A percentile compares a stretch with the other conserved stretches of the same genome.
Conservation (phyloP, 2,888 invertebrate genomes). For the Amphipyra berbera region DNA sequence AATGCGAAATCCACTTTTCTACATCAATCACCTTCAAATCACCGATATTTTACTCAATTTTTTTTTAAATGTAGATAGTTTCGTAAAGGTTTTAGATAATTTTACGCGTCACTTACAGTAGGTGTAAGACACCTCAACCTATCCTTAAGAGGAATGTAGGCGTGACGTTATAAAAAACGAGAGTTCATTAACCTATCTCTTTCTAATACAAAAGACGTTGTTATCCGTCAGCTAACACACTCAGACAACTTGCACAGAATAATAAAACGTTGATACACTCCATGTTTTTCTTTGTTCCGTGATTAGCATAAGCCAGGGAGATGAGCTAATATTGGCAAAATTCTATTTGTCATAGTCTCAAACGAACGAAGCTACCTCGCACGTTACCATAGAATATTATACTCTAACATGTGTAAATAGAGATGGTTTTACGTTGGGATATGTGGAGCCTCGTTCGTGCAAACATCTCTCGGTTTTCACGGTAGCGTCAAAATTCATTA, state of each 20-base stretch:
- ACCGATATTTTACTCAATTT: no score
- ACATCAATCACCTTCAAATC: no score
- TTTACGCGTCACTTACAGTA: no score
- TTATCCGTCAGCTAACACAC: not conserved
- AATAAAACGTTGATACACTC: constrained; percentile 7
- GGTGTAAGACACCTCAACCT: no score
- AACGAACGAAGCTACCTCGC: constrained; percentile 5
- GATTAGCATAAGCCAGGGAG: constrained; percentile 34
- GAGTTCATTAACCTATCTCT: constrained; percentile 54
- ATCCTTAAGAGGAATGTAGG: no score
- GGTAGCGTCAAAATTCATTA: constrained; percentile 62
- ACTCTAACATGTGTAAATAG: constrained; percentile 10
- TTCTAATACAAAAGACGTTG: not conserved
- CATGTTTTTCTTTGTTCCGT: constrained; percentile 30
- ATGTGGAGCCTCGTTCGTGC: constrained; percentile 37
- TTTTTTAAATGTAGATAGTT: no score
- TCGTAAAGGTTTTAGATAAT: no score
- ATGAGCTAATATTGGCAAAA: constrained; percentile 46
- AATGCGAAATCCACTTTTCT: no score
- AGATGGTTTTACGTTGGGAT: constrained; percentile 25
- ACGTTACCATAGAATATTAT: not conserved
- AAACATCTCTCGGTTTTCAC: constrained; percentile 55
- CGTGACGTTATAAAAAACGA: no score
- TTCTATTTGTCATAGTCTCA: constrained; percentile 44
- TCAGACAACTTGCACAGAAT: constrained; percentile 1